Evolutionary conservation across 1,140 invertebrate species (phyloP).

Genomic region (Schlechtendalia chinensis): DNA sequence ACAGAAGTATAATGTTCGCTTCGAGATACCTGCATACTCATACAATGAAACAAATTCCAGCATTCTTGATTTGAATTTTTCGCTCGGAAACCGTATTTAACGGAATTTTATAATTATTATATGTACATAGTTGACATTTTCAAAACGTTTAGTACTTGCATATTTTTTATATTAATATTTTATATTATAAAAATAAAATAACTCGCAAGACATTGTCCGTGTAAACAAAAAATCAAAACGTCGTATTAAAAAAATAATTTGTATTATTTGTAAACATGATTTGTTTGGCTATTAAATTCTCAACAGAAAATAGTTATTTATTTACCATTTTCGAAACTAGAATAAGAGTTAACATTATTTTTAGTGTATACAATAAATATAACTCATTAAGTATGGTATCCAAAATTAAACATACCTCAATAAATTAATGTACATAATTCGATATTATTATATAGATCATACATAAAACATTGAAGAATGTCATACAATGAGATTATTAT

Average conservation of each 20-base stretch:
- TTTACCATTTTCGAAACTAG: neutral
- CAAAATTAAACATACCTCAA: neutral
- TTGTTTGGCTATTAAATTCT: neutral
- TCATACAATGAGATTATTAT: too few relatives aligned
- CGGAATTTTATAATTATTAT: conserved; percentile 24
- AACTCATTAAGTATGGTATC: neutral
- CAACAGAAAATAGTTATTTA: neutral
- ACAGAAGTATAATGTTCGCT: neutral
- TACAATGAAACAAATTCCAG: conserved; percentile 19
- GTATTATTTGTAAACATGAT: neutral
- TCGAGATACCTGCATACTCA: neutral
- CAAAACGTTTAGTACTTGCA: neutral
- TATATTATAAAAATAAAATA: conserved; percentile 2
- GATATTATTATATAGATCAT: too few relatives aligned
- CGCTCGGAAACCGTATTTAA: neutral
- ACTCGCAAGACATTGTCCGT: neutral
- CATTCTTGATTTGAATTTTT: conserved; percentile 4
- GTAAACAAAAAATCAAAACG: neutral
- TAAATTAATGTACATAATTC: neutral
- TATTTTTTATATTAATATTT: neutral
- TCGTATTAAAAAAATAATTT: neutral
- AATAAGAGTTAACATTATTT: neutral
- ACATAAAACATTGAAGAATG: too few relatives aligned
- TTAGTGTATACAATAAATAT: neutral
- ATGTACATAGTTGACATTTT: neutral